Percentiles rank a stretch among this genome's conserved stretches.
Evolutionary conservation across 2,888 invertebrate species (phyloP).

Genomic region (Leuctra nigra): DNA sequence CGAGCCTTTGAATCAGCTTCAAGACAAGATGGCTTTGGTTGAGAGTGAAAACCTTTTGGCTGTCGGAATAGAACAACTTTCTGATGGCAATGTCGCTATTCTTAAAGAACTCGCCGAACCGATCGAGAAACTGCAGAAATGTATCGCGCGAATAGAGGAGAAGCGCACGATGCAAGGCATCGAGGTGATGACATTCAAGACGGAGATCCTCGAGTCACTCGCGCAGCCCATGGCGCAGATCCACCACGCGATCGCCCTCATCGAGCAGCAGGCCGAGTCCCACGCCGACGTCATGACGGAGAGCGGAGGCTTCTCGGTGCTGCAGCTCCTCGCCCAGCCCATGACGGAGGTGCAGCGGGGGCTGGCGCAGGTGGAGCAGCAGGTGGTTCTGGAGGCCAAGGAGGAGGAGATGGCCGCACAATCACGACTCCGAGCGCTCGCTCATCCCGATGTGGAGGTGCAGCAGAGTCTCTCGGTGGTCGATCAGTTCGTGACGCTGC

Average conservation of each 20-base stretch:
- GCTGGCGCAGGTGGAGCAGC: slow-evolving; percentile 7
- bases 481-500: no score
- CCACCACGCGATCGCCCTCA: slow-evolving; percentile 6
- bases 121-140: slow-evolving; percentile 21
- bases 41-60: slow-evolving; percentile 6
- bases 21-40: slow-evolving; percentile 12
- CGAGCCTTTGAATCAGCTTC: neutral
- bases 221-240: neutral
- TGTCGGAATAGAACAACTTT: slow-evolving; percentile 10
- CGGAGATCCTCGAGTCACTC: neutral
- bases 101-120: slow-evolving; percentile 11
- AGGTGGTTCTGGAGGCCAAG: neutral
- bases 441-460: slow-evolving; percentile 44
- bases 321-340: slow-evolving; percentile 3
- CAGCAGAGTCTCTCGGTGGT: slow-evolving; percentile 34
- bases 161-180: slow-evolving; percentile 16
- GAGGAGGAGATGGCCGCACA: neutral
- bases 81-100: neutral
- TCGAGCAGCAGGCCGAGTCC: slow-evolving; percentile 16
- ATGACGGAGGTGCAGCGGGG: neutral
- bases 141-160: slow-evolving; percentile 22
- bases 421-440: slow-evolving; percentile 19
- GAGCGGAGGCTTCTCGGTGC: neutral
- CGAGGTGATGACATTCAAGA: slow-evolving; percentile 11
- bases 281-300: neutral